Evolutionary conservation across 2,888 invertebrate species (phyloP).

Genomic region (Eudemis profundana): DNA sequence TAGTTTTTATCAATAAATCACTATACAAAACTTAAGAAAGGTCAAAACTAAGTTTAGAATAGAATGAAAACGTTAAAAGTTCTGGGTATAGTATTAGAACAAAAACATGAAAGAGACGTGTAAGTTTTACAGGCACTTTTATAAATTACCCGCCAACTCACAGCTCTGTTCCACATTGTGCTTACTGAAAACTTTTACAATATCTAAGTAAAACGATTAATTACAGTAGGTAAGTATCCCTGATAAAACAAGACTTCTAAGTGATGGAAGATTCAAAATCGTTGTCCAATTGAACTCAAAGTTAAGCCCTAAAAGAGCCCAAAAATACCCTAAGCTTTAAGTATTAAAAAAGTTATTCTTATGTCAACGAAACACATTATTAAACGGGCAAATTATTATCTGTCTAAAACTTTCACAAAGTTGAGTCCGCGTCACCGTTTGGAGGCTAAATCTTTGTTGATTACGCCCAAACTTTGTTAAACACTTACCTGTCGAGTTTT

Average conservation of each 20-base stretch:
- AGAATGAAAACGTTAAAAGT: not conserved
- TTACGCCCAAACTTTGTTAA: conserved; percentile 41
- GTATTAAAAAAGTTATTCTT: conserved; percentile 9
- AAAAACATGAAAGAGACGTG: not conserved
- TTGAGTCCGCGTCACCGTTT: conserved; percentile 21
- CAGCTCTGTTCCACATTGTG: not conserved
- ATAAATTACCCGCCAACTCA: not conserved
- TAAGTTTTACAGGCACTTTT: not conserved
- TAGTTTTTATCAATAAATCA: too few species aligned
- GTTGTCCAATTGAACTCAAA: not conserved
- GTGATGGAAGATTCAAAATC: not conserved
- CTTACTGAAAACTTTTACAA: not conserved
- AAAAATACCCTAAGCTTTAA: too few species aligned
- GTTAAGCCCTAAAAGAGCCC: not conserved
- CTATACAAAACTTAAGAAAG: not conserved
- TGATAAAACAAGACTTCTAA: not conserved
- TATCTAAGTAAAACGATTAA: conserved; percentile 1
- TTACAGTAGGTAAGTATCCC: too few species aligned
- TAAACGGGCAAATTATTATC: conserved; percentile 24
- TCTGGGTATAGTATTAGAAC: not conserved
- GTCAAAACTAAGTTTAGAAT: not conserved
- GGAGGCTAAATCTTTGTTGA: conserved; percentile 34
- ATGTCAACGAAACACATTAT: conserved; percentile 16
- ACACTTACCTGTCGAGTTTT: conserved; percentile 46
- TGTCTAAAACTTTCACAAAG: conserved; percentile 29